A percentile compares a stretch with the other conserved stretches of the same genome.
Conservation (phyloP, 2,797 vertebrate species). For the Acomys russatus region DNA sequence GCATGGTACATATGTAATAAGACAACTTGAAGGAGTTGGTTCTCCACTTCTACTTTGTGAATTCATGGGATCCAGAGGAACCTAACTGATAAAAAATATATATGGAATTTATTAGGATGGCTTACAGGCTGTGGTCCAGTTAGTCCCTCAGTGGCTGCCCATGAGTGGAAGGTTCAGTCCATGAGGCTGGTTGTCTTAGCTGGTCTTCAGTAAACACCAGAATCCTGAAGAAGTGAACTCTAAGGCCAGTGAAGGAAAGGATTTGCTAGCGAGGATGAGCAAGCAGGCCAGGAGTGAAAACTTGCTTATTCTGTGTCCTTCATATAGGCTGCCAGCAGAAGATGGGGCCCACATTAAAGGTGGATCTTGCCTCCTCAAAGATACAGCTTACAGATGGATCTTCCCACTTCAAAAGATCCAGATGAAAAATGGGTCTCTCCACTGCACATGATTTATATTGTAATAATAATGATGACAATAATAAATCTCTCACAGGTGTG, state of each 20-base stretch:
- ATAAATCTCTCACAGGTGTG: neutral
- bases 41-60: neutral
- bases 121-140: neutral
- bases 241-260: neutral
- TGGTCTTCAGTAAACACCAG: neutral
- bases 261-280: neutral
- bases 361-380: no score
- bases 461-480: neutral
- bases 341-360: neutral
- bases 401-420: neutral
- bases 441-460: neutral
- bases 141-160: neutral
- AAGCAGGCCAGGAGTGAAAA: neutral
- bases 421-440: neutral
- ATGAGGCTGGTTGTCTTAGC: neutral
- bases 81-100: neutral
- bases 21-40: neutral
- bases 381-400: neutral
- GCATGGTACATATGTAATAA: neutral
- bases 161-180: neutral
- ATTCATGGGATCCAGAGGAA: neutral
- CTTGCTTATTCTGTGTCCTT: neutral
- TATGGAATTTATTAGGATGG: neutral
- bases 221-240: neutral
- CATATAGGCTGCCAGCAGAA: neutral